Conservation (phyloP, 2,113 vertebrate species). For the Litocranius walleri region DNA sequence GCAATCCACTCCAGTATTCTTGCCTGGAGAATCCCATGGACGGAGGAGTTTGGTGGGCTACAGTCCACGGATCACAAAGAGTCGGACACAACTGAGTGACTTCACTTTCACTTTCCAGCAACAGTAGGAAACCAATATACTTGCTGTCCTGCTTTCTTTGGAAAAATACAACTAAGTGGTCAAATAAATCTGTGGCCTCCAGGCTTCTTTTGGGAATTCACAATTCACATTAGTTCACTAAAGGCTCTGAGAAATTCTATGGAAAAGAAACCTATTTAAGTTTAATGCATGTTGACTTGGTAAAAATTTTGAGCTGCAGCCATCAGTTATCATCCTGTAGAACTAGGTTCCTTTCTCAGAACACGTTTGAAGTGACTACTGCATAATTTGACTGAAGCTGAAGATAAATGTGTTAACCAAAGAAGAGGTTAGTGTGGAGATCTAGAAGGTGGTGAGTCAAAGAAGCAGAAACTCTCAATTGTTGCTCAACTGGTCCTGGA, state of each 20-base stretch:
- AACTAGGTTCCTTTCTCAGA: slow-evolving; percentile 40
- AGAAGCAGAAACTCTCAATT: neutral
- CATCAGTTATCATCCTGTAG: slow-evolving; percentile 13
- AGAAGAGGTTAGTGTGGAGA: neutral
- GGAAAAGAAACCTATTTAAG: neutral
- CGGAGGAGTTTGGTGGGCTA: too few relatives aligned
- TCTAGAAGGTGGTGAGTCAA: slow-evolving; percentile 4
- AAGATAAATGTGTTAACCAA: slow-evolving; percentile 44
- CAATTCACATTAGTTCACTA: neutral
- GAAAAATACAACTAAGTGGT: neutral
- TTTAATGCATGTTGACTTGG: neutral
- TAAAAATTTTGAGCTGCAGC: slow-evolving; percentile 15
- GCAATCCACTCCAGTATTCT: too few relatives aligned
- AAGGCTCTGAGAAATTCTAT: neutral
- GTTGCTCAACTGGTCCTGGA: neutral
- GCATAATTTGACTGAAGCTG: neutral
- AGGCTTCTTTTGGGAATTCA: neutral
- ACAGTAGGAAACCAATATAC: slow-evolving; percentile 3
- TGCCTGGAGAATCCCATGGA: too few relatives aligned
- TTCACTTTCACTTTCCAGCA: neutral
- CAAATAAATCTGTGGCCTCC: neutral
- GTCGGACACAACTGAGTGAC: too few relatives aligned
- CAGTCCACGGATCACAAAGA: too few relatives aligned
- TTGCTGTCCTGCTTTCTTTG: neutral
- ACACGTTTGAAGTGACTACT: slow-evolving; percentile 18